Evolutionary conservation across 2,888 invertebrate genomes (phyloP), one percentile per base, ranked within the genome.

Genomic region (Odontomyia ornata): DNA sequence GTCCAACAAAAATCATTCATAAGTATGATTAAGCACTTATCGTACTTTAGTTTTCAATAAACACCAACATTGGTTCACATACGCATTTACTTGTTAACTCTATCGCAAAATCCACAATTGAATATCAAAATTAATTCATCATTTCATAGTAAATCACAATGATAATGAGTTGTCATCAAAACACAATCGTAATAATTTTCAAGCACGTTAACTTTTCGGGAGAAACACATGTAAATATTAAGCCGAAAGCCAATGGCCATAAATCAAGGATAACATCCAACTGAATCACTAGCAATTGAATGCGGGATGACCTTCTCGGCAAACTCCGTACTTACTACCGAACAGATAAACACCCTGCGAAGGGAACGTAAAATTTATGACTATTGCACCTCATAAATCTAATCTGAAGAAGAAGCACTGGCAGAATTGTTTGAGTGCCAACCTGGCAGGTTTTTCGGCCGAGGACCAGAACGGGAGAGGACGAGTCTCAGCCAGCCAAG

Each of bases 331-430:
- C 47, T 13, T 65, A 69, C 46, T 69, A 47, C 69, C 47, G 69
- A 69, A 47, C 65, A 69, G 47, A 77, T 69, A 72, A 78, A 62
- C 76, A 72, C 65, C 62, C 72, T 30, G 73, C 56, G 62, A 69
- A 76, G 62, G 72, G 75, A 75, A 76, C 60, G 64, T 57, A 77
- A 77, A 80, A 79, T 80, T 80, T 80, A 80, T 79, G 77, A 79
- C 78, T 79, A 77, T 78, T 79, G 79, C 80, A 80, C 79, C 79
- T 80, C 80, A 79, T 80, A 80, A 80, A 80, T 80, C 79, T 77
- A 76, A 36, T 75, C 30, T 21, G 36, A 36, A 67, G 36, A 36
- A 67, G 18, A 71, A 27, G 15, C 30, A 23, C 52, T 57, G 47
- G 27, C 36, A 5, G 36, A 36, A 36, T n/a, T 36, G 36, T 36